A percentile compares a stretch with the other conserved stretches of the same genome.
Conservation (phyloP, 2,797 vertebrate species). For the Liparis tanakae region DNA sequence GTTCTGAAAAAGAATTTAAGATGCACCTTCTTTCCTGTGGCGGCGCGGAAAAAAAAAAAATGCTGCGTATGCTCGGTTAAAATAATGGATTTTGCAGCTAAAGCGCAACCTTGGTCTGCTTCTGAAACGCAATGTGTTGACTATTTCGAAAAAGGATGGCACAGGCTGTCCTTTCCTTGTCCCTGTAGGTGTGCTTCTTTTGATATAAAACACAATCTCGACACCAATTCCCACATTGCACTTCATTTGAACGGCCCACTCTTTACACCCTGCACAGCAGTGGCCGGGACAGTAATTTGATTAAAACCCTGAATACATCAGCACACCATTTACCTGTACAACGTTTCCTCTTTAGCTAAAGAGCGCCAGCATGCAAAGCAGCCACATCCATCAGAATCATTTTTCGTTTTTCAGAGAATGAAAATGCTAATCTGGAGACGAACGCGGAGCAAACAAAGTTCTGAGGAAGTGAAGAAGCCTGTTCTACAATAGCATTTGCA, state of each 20-base stretch:
- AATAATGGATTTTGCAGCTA: slow-evolving; percentile 54
- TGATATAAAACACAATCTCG: slow-evolving; percentile 12
- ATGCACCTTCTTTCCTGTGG: slow-evolving; percentile 32
- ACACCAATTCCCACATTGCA: neutral
- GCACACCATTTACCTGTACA: slow-evolving; percentile 6
- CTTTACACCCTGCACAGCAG: slow-evolving; percentile 10
- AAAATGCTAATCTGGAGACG: slow-evolving; percentile 59
- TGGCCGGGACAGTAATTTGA: slow-evolving; percentile 38
- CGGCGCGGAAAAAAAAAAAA: slow-evolving; percentile 37
- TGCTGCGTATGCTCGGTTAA: slow-evolving; percentile 39
- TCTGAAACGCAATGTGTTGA: slow-evolving; percentile 43
- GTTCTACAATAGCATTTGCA: slow-evolving; percentile 72
- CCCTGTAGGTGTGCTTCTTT: slow-evolving; percentile 23
- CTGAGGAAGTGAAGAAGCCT: slow-evolving; percentile 33
- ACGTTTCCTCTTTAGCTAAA: slow-evolving; percentile 25
- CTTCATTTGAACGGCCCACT: slow-evolving; percentile 21
- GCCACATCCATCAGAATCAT: slow-evolving; percentile 52
- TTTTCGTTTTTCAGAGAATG: slow-evolving; percentile 43
- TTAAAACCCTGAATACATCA: slow-evolving; percentile 30
- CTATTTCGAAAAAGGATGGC: slow-evolving; percentile 34
- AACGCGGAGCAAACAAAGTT: slow-evolving; percentile 49
- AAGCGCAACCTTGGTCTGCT: slow-evolving; percentile 10
- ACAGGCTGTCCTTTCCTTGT: slow-evolving; percentile 23
- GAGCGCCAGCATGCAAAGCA: slow-evolving; percentile 4
- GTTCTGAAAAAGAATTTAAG: slow-evolving; percentile 37